These are phyloP conservation scores for Thalassarche chlororhynchos DNA, from an alignment of 2,113 vertebrate species.

Conservation along the genomic window DNA sequence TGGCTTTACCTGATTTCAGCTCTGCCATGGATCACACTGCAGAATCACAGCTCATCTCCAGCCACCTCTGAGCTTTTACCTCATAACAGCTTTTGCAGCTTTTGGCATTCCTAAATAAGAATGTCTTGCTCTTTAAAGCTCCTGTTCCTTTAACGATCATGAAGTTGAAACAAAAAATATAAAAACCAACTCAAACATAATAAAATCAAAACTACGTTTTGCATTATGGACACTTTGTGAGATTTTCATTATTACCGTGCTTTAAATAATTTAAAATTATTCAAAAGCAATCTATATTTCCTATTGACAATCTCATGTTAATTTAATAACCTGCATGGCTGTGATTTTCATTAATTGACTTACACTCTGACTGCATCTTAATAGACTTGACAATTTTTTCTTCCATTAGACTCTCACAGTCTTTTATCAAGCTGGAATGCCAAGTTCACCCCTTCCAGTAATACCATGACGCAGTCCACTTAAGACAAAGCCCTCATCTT, in stretches of 20 bases:
- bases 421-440: neutral
- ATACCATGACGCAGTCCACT: neutral
- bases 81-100: neutral
- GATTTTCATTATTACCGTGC: neutral
- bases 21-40: neutral
- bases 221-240: neutral
- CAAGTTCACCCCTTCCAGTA: neutral
- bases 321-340: neutral
- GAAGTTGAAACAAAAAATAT: neutral
- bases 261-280: slow-evolving; percentile 9
- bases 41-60: neutral
- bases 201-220: slow-evolving; percentile 6
- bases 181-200: neutral
- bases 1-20: neutral
- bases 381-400: neutral
- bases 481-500: neutral
- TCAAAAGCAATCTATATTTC: slow-evolving; percentile 22
- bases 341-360: slow-evolving; percentile 27
- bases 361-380: neutral
- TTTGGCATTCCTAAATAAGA: neutral
- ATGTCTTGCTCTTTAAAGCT: neutral
- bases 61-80: neutral
- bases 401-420: neutral
- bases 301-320: slow-evolving; percentile 12
- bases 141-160: neutral